Base-by-base conservation (phyloP, 1,140 invertebrate genomes). In the Zaprionus africanus region DNA sequence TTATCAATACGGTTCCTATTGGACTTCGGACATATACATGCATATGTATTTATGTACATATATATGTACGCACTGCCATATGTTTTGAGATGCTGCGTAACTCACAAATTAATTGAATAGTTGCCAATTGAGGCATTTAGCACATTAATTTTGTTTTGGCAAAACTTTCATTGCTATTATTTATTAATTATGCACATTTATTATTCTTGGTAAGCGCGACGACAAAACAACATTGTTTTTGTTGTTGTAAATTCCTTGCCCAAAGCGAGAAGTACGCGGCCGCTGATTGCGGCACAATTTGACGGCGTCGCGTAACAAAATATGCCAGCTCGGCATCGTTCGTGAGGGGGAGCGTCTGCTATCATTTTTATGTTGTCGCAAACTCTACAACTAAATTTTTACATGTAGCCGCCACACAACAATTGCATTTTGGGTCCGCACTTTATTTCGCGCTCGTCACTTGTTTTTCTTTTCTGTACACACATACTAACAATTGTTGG, bases 261-360 rank as follows among this genome's bases (percentile, higher is more conserved):
- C 70, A 88, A 54, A 67, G 41, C 68, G 74, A 65, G 64, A 24
- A 84, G 81, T 75, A 46, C 85, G 85, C 78, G 78, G 81, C 85
- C 78, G 75, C 54, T 61, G 51, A 77, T 77, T 77, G 71, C 51
- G 43, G 67, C 62, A 78, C 53, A 80, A 80, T 71, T 63, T 73
- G 61, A 90, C 84, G 84, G 85, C 84, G 84, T 87, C 81, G 85
- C 75, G 49, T 80, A 90, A 61, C 61, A 73, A 90, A 87, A 87
- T 87, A 87, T 87, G 84, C 85, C 84, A 88, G 84, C 84, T 90
- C 85, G 85, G 84, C 85, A 87, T 78, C 81, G 84, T 73, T 78
- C 31, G 78, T 80, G 75, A 46, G 41, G 74, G 78, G 81, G 82
- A 83, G 82, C 84, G 85, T 87, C 84, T 87, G 82, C 79, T 79